Evolutionary conservation across 2,888 invertebrate genomes (phyloP).

Genomic region (Oegoconia quadripuncta): DNA sequence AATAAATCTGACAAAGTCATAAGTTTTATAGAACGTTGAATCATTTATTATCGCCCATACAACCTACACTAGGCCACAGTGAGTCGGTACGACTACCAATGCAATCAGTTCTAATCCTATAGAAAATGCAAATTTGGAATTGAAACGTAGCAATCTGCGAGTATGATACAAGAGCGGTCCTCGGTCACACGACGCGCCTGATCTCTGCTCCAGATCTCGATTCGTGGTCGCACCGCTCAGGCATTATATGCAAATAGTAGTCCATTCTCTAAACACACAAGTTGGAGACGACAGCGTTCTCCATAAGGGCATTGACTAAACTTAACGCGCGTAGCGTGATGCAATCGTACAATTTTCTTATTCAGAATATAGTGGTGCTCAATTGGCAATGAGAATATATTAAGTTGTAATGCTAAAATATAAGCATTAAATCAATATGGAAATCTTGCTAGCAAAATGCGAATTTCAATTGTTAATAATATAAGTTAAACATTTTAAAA

Average conservation of each 20-base stretch:
- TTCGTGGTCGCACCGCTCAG: conserved; percentile 58
- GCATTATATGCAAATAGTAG: conserved; percentile 68
- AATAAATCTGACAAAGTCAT: too few species aligned
- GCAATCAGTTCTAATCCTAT: conserved; percentile 5
- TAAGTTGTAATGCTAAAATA: neutral
- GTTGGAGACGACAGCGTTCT: conserved; percentile 37
- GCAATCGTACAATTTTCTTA: conserved; percentile 8
- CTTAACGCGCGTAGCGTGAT: conserved; percentile 10
- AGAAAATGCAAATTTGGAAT: conserved; percentile 29
- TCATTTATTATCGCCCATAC: too few species aligned
- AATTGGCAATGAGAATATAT: conserved; percentile 1
- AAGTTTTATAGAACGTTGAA: too few species aligned
- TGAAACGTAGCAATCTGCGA: conserved; percentile 40
- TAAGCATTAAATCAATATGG: neutral
- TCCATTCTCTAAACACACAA: conserved; percentile 45
- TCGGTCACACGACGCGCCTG: conserved; percentile 47
- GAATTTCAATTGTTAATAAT: too few species aligned
- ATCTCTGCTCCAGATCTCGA: conserved; percentile 67
- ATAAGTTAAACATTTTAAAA: too few species aligned
- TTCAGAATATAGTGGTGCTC: neutral
- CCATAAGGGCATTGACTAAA: conserved; percentile 11
- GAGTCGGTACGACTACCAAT: too few species aligned
- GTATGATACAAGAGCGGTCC: conserved; percentile 44
- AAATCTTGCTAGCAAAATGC: neutral
- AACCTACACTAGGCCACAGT: too few species aligned